Conservation (phyloP, 2,113 vertebrate species). For the Bothrops jararaca region DNA sequence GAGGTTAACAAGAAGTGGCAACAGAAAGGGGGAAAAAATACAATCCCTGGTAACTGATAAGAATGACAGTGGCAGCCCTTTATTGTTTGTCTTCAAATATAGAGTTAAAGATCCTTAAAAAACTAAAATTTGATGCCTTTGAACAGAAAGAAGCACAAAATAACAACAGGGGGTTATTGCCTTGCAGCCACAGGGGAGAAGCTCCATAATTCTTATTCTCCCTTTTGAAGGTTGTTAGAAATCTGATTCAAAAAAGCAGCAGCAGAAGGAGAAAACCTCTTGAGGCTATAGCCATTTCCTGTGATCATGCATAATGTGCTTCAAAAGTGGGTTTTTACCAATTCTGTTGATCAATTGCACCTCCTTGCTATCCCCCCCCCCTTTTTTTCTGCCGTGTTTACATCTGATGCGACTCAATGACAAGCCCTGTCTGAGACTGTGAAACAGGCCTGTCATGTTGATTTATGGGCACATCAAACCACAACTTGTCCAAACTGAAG, state of each 20-base stretch:
- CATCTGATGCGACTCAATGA: conserved; percentile 97
- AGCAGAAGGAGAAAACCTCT: conserved; percentile 90
- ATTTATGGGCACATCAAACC: conserved; percentile 99
- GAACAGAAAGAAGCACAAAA: conserved; percentile 99
- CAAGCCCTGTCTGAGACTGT: conserved; percentile 94
- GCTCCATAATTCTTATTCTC: conserved; percentile 94
- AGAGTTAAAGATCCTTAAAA: conserved; percentile 99
- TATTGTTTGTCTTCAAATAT: conserved; percentile 96
- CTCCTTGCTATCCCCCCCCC: conserved; percentile 79
- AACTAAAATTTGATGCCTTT: conserved; percentile 98
- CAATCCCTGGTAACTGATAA: conserved; percentile 92
- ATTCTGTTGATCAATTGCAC: conserved; percentile 99
- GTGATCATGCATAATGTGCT: conserved; percentile 99
- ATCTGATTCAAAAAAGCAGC: conserved; percentile 87
- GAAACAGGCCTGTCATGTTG: conserved; percentile 97
- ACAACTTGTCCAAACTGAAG: conserved; percentile 99
- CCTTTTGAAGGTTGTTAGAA: conserved; percentile 98
- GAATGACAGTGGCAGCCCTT: conserved; percentile 94
- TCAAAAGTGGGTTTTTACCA: conserved; percentile 95
- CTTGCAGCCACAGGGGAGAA: conserved; percentile 94
- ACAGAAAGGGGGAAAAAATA: conserved; percentile 81
- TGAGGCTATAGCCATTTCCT: conserved; percentile 97
- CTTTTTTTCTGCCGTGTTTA: conserved; percentile 85
- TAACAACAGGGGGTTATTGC: conserved; percentile 99
- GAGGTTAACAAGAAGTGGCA: conserved; percentile 98